phyloP scores from a whole-genome alignment of 2,797 vertebrate genomes.

The Phalanger gymnotis region DNA sequence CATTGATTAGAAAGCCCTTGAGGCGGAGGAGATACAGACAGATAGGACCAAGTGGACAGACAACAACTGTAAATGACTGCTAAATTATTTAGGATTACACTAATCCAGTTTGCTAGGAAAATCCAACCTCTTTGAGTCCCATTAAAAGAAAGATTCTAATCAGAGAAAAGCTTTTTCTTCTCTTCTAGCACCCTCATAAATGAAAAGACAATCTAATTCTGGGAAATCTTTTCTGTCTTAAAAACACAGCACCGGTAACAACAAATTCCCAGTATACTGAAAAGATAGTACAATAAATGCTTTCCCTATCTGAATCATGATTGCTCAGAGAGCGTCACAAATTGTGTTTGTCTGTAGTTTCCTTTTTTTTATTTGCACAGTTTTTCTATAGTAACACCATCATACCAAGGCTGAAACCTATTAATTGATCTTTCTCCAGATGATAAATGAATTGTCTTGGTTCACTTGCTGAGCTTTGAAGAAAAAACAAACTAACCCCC shows the following conservation, averaged over 20 bases:
- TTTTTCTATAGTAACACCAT: constrained; percentile 50
- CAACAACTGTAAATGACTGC: constrained; percentile 59
- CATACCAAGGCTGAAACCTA: constrained; percentile 42
- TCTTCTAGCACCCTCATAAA: constrained; percentile 67
- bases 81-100: constrained; percentile 55
- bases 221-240: constrained; percentile 65
- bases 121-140: constrained; percentile 58
- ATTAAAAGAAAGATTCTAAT: constrained; percentile 76
- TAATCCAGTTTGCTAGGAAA: constrained; percentile 70
- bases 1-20: constrained; percentile 49
- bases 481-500: neutral
- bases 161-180: constrained; percentile 61
- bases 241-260: neutral
- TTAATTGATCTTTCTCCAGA: constrained; percentile 59
- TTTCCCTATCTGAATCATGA: constrained; percentile 54
- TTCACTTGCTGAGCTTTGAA: neutral
- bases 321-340: constrained; percentile 62
- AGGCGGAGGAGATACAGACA: constrained; percentile 40
- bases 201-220: constrained; percentile 73
- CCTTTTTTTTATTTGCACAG: constrained; percentile 28
- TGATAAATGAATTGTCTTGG: constrained; percentile 56
- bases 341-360: constrained; percentile 61
- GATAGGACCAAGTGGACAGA: constrained; percentile 39
- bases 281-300: constrained; percentile 62
- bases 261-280: constrained; percentile 46